These are phyloP conservation scores for Grus americana DNA, from an alignment of 2,113 vertebrate genomes.

Conservation along the genomic window DNA sequence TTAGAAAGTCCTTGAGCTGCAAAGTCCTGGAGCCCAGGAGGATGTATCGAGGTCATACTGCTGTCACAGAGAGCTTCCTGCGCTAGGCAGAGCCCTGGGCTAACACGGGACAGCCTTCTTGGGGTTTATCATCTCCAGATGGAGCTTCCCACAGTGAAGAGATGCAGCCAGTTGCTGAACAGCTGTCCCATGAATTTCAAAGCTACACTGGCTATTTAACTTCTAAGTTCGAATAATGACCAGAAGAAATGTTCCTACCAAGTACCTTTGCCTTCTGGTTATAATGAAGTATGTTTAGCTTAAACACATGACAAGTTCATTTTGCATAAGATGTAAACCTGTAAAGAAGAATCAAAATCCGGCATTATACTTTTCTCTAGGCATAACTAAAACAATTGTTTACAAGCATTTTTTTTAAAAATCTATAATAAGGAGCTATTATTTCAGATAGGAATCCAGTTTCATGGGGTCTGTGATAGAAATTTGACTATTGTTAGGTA, in stretches of 20 bases:
- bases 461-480: not conserved
- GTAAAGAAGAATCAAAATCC: not conserved
- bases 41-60: accelerated
- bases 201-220: not conserved
- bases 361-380: not conserved
- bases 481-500: not conserved
- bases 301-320: not conserved
- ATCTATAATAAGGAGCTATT: not conserved
- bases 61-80: not conserved
- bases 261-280: not conserved
- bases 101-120: not conserved
- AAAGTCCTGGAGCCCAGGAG: not conserved
- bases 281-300: not conserved
- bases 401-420: not conserved
- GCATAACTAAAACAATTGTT: not conserved
- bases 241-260: not conserved
- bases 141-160: not conserved
- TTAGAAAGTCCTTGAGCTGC: not conserved
- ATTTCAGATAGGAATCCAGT: not conserved
- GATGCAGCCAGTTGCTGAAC: not conserved
- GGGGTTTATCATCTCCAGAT: not conserved
- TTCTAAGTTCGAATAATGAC: not conserved
- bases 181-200: not conserved
- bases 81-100: not conserved
- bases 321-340: not conserved